phyloP scores from a whole-genome alignment of 2,797 vertebrate species.

The Phoebastria nigripes region DNA sequence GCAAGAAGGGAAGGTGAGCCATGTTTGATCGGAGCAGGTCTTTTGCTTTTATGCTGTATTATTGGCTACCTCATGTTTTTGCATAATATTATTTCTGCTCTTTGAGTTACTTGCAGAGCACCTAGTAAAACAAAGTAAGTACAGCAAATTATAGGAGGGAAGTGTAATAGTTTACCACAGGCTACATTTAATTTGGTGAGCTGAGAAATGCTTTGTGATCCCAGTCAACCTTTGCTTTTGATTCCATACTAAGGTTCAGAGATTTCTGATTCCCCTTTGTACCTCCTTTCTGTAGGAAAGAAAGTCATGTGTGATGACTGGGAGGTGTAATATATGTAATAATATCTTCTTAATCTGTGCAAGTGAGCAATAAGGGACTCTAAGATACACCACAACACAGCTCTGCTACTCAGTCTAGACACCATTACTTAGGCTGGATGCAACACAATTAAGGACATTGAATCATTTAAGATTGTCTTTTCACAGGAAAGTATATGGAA shows the following conservation, averaged over 20 bases:
- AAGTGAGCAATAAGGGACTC: background rate
- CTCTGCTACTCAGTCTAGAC: background rate
- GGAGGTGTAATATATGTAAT: background rate
- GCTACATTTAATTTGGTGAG: background rate
- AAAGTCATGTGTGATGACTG: background rate
- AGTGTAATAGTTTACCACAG: background rate
- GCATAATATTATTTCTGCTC: background rate
- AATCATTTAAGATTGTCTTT: background rate
- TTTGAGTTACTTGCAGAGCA: background rate
- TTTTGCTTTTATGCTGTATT: background rate
- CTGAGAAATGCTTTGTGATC: background rate
- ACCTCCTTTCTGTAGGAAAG: background rate
- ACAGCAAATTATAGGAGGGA: background rate
- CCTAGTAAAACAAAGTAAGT: background rate
- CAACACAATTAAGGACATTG: background rate
- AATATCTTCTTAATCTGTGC: background rate
- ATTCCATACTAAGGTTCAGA: background rate
- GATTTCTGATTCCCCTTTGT: background rate
- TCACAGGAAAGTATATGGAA: background rate
- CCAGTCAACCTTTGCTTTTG: background rate
- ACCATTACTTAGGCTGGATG: background rate
- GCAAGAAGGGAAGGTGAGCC: background rate
- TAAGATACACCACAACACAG: background rate
- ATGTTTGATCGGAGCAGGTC: fast-evolving
- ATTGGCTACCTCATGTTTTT: background rate